A percentile compares a stretch with the other conserved stretches of the same genome.
Evolutionary conservation across 92 coral and sea anemone species (phyloP).

Genomic region (Anthopleura xanthogrammica): DNA sequence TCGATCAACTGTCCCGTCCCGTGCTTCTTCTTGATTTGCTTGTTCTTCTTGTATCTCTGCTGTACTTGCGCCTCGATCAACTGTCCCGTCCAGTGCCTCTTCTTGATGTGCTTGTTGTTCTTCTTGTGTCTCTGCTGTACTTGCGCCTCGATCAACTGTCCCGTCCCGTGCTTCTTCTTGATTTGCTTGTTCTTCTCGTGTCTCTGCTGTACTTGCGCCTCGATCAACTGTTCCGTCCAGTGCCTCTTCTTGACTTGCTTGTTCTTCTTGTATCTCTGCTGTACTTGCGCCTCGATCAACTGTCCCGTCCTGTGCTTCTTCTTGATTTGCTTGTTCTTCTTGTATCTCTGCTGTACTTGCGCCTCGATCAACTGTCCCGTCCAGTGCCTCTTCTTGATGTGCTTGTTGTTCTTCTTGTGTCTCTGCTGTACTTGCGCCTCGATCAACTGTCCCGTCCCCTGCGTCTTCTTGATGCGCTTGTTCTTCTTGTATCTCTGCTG

Average conservation of each 20-base stretch:
- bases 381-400: background rate
- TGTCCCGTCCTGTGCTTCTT: background rate
- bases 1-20: background rate
- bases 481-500: constrained; percentile 22
- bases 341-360: constrained; percentile 14
- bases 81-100: background rate
- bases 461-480: background rate
- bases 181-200: background rate
- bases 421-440: constrained; percentile 17
- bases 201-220: constrained; percentile 9
- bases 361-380: constrained; percentile 18
- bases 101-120: background rate
- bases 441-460: constrained; percentile 1
- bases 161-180: background rate
- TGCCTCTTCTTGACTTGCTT: background rate
- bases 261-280: constrained; percentile 1
- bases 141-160: background rate
- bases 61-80: background rate
- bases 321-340: background rate
- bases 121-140: constrained; percentile 6
- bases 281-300: constrained; percentile 19
- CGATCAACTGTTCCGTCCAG: constrained; percentile 19
- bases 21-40: no score
- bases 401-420: background rate
- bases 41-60: background rate